These are phyloP conservation scores for Drosophila subpulchrella DNA, from an alignment of 1,140 invertebrate genomes.

Conservation along the genomic window DNA sequence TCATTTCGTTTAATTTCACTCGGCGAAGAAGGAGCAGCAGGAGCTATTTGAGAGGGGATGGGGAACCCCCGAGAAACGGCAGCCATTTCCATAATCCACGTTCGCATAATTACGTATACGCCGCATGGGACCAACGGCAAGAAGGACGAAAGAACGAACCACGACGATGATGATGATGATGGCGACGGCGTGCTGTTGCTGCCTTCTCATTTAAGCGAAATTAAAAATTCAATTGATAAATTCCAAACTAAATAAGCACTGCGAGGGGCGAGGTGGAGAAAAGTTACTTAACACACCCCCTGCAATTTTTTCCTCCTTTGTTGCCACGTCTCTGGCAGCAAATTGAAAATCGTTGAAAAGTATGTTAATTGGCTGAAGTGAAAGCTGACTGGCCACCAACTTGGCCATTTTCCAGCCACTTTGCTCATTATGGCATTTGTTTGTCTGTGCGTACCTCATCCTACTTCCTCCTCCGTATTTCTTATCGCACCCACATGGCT, in stretches of 20 bases:
- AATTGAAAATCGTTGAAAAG: constrained; percentile 67
- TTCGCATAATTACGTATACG: constrained; percentile 76
- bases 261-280: neutral
- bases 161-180: constrained; percentile 5
- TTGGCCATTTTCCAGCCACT: constrained; percentile 15
- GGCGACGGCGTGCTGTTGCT: constrained; percentile 16
- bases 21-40: constrained; percentile 6
- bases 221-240: constrained; percentile 79
- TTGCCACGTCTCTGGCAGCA: constrained; percentile 36
- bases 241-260: constrained; percentile 48
- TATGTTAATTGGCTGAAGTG: constrained; percentile 61
- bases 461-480: neutral
- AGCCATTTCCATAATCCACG: constrained; percentile 63
- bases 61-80: neutral
- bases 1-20: constrained; percentile 66
- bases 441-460: constrained; percentile 3
- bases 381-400: constrained; percentile 5
- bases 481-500: constrained; percentile 68
- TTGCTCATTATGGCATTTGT: constrained; percentile 47
- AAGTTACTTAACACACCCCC: constrained; percentile 27
- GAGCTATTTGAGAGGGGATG: neutral
- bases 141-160: neutral
- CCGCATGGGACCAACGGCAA: constrained; percentile 46
- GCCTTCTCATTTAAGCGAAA: constrained; percentile 57
- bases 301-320: constrained; percentile 34